Evolutionary conservation across 2,888 invertebrate genomes (phyloP).

Genomic region (Dicyrtomina minuta): DNA sequence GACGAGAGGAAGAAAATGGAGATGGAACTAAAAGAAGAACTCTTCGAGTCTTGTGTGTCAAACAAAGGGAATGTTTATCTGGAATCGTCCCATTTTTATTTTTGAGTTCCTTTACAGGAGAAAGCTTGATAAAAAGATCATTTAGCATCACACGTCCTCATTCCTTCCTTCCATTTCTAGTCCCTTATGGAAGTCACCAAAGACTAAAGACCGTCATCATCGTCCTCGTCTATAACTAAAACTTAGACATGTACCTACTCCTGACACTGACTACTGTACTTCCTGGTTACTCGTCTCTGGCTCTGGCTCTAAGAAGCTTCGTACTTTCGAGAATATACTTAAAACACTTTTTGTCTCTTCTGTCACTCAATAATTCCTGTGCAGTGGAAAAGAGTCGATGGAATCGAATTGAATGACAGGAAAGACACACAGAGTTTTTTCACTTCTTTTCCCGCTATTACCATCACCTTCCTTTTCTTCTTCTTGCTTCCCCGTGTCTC

Average conservation of each 20-base stretch:
- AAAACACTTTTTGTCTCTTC: slow-evolving; percentile 13
- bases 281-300: too few relatives aligned
- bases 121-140: slow-evolving; percentile 17
- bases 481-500: background rate
- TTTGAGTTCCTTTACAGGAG: background rate
- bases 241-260: too few relatives aligned
- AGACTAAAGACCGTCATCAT: too few relatives aligned
- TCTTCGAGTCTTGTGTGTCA: background rate
- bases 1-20: background rate
- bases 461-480: background rate
- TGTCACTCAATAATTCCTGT: slow-evolving; percentile 1
- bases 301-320: too few relatives aligned
- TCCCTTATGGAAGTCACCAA: too few relatives aligned
- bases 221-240: too few relatives aligned
- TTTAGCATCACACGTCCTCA: slow-evolving; percentile 2
- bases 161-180: background rate
- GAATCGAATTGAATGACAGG: background rate
- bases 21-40: background rate
- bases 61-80: slow-evolving; percentile 8
- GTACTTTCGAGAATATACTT: slow-evolving; percentile 5
- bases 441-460: background rate
- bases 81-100: slow-evolving; percentile 12
- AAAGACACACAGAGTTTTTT: background rate
- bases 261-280: too few relatives aligned
- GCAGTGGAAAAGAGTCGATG: too few relatives aligned